Base-by-base conservation (phyloP, 2,797 vertebrate genomes). In the Oreortyx pictus region DNA sequence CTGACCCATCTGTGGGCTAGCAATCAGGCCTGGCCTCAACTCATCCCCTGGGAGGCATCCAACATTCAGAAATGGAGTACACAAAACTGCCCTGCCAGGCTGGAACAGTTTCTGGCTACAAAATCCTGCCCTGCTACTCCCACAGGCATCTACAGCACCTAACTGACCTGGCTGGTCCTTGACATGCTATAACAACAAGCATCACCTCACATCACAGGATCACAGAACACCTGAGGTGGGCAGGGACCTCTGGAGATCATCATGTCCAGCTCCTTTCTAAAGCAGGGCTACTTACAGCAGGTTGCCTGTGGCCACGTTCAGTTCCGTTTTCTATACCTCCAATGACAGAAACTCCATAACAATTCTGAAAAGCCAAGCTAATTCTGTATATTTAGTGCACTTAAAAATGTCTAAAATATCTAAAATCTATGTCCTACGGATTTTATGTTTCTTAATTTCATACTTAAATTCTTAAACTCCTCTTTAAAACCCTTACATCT, bases 91-190 rank as follows among this genome's bases (percentile, higher is more conserved):
- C 18, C 25, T 56, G 43, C 5, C 3, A 12, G 33, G 10, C 25
- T 31, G 31, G 1, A 0, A 44, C 0, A 5, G 15, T 8, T 24
- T 9, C 27, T 14, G 23, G 8, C 19, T 73, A 37, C 25, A 19
- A 2, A 7, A 31, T 11, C 15, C 15, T 83, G 50, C 22, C 25
- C 31, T 14, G 25, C 29, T 1, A 2, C 13, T 5, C 14, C 8
- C 3, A 18, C 5, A 50, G 27, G 33, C 3, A 0, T 24, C 7
- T 0, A 2, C 5, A 1, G 0, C 18, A 61, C 31, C 27, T 14
- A 6, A 8, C 19, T 47, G 33, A 31, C 14, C 10, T 47, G 16
- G 8, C 22, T 66, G 35, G 14, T 33, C 14, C 25, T 43, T 20
- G 4, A 9, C 41, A 9, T 23, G n/a, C 24, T 4, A 2, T 44